phyloP scores from a whole-genome alignment of 1,140 invertebrate species.

The Thaumetopoea pityocampa region DNA sequence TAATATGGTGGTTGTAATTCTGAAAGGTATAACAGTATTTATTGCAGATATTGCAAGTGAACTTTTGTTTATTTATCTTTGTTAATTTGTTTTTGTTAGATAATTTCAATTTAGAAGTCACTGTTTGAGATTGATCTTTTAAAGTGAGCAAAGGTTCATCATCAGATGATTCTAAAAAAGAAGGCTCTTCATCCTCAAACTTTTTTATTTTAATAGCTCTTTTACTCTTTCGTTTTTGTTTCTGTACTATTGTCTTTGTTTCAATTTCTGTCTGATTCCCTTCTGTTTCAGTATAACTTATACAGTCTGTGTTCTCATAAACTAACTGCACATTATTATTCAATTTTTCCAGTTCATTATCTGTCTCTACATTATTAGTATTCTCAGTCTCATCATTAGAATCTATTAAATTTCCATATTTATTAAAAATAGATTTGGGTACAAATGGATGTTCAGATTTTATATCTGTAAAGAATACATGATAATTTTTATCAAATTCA shows the following conservation, averaged over 20 bases:
- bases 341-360: not conserved
- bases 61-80: conserved; percentile 20
- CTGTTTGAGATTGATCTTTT: conserved; percentile 12
- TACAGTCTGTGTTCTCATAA: conserved; percentile 14
- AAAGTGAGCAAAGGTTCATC: conserved; percentile 9
- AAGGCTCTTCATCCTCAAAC: not conserved
- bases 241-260: conserved; percentile 1
- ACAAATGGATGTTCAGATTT: conserved; percentile 39
- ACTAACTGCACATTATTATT: not conserved
- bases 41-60: conserved; percentile 49
- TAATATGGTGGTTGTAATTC: conserved; percentile 54
- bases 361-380: not conserved
- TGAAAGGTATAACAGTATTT: conserved; percentile 58
- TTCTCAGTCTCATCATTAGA: not conserved
- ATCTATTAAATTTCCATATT: conserved; percentile 1
- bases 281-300: conserved; percentile 33
- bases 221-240: conserved; percentile 3
- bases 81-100: conserved; percentile 16
- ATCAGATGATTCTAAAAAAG: not conserved
- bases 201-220: not conserved
- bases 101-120: not conserved
- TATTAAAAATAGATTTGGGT: conserved; percentile 18
- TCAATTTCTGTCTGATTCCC: conserved; percentile 23
- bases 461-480: conserved; percentile 51
- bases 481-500: conserved; percentile 56